phyloP scores from a whole-genome alignment of 2,113 vertebrate species.

The Phrynosoma platyrhinos region DNA sequence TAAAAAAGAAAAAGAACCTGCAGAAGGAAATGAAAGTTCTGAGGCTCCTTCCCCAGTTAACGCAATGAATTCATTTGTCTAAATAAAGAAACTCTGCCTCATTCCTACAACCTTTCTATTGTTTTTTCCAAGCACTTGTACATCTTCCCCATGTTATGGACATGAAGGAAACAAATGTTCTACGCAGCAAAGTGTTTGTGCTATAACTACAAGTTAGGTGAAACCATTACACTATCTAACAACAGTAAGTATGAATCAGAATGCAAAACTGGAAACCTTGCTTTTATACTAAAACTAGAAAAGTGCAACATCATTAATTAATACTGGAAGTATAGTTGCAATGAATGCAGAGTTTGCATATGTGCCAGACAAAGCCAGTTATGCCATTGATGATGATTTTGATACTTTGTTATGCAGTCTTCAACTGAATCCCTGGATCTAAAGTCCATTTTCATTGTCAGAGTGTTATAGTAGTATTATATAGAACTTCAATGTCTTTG shows the following conservation, averaged over 20 bases:
- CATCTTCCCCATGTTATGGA: slow-evolving; percentile 66
- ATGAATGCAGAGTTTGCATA: slow-evolving; percentile 83
- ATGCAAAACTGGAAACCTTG: slow-evolving; percentile 54
- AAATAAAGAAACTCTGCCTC: slow-evolving; percentile 69
- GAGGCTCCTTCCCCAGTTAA: slow-evolving; percentile 96
- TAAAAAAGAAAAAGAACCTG: slow-evolving; percentile 92
- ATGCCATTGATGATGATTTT: slow-evolving; percentile 75
- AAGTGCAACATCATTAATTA: slow-evolving; percentile 35
- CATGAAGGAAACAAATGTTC: slow-evolving; percentile 60
- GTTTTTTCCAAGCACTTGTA: slow-evolving; percentile 69
- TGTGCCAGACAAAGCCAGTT: slow-evolving; percentile 77
- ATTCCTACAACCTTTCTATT: slow-evolving; percentile 58
- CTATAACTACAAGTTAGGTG: slow-evolving; percentile 65
- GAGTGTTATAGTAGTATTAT: slow-evolving; percentile 87
- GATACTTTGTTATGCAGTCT: slow-evolving; percentile 81
- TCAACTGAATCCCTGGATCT: slow-evolving; percentile 80
- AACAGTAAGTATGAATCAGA: slow-evolving; percentile 62
- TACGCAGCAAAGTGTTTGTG: slow-evolving; percentile 66
- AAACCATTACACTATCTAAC: slow-evolving; percentile 33
- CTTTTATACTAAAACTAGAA: slow-evolving; percentile 48
- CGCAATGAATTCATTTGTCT: slow-evolving; percentile 98
- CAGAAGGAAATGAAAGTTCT: slow-evolving; percentile 93
- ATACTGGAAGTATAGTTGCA: slow-evolving; percentile 65
- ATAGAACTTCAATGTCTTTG: slow-evolving; percentile 87
- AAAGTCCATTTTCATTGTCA: slow-evolving; percentile 83